Evolutionary conservation across 1,140 invertebrate species (phyloP).

Genomic region (Eueides isabella): DNA sequence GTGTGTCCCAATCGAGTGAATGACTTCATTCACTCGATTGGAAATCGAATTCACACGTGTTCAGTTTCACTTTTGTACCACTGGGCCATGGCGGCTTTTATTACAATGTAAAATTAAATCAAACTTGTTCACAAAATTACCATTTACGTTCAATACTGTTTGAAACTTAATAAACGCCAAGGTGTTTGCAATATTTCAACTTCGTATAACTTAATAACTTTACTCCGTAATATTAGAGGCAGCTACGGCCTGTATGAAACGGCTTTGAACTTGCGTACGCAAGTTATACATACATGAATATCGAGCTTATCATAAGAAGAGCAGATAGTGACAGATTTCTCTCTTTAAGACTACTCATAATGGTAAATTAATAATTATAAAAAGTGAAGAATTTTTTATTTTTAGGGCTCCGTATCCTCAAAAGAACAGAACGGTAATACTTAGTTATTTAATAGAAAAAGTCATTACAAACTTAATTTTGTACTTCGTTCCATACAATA

Average conservation of each 20-base stretch:
- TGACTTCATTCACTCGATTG: too few species aligned
- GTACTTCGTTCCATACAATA: too few species aligned
- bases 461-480: too few species aligned
- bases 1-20: too few species aligned
- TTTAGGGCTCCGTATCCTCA: too few species aligned
- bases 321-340: not conserved
- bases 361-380: not conserved
- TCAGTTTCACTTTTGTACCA: too few species aligned
- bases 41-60: too few species aligned
- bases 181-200: not conserved
- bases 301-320: not conserved
- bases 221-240: not conserved
- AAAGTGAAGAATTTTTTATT: too few species aligned
- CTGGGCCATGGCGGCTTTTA: too few species aligned
- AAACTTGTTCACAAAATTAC: not conserved
- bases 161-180: constrained; percentile 6
- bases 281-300: too few species aligned
- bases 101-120: not conserved
- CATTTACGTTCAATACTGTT: not conserved
- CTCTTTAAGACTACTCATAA: not conserved
- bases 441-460: too few species aligned
- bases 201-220: not conserved
- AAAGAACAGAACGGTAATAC: too few species aligned
- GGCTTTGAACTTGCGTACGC: not conserved
- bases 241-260: not conserved